Evolutionary conservation across 2,113 vertebrate species (phyloP).

Genomic region (Polyodon spathula): DNA sequence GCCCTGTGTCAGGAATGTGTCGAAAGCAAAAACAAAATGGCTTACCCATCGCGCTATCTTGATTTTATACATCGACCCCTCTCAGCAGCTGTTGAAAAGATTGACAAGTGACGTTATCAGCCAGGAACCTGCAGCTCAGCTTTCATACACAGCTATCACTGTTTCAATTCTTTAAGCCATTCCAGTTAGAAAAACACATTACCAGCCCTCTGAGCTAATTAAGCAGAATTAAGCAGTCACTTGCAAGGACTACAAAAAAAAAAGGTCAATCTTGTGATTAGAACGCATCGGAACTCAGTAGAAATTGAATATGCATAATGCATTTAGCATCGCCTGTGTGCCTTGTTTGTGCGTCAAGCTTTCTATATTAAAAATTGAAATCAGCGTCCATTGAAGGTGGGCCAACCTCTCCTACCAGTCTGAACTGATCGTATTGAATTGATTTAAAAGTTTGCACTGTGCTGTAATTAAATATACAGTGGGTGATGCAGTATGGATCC

Average conservation of each 20-base stretch:
- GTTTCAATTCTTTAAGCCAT: constrained; percentile 49
- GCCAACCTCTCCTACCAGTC: constrained; percentile 5
- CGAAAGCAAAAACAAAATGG: constrained; percentile 36
- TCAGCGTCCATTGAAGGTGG: constrained; percentile 24
- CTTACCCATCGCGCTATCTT: constrained; percentile 18
- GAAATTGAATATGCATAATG: constrained; percentile 28
- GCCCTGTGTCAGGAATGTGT: constrained; percentile 37
- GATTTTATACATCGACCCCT: constrained; percentile 19
- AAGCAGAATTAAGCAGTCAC: constrained; percentile 26
- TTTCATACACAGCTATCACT: constrained; percentile 53
- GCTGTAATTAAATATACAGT: no score
- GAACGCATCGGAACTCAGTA: constrained; percentile 17
- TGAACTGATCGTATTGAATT: no score
- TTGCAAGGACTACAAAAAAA: background rate
- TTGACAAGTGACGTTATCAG: constrained; percentile 46
- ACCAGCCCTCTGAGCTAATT: constrained; percentile 28
- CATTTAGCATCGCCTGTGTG: constrained; percentile 6
- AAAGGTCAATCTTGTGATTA: constrained; percentile 12
- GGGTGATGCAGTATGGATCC: no score
- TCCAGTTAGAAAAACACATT: constrained; percentile 49
- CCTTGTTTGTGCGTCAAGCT: constrained; percentile 33
- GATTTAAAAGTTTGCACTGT: no score
- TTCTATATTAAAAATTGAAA: constrained; percentile 33
- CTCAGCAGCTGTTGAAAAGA: constrained; percentile 47
- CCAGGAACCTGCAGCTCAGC: constrained; percentile 59